A percentile compares a stretch with the other conserved stretches of the same genome.
Evolutionary conservation across 2,797 vertebrate genomes (phyloP).

Genomic region (Manis crassicaudata): DNA sequence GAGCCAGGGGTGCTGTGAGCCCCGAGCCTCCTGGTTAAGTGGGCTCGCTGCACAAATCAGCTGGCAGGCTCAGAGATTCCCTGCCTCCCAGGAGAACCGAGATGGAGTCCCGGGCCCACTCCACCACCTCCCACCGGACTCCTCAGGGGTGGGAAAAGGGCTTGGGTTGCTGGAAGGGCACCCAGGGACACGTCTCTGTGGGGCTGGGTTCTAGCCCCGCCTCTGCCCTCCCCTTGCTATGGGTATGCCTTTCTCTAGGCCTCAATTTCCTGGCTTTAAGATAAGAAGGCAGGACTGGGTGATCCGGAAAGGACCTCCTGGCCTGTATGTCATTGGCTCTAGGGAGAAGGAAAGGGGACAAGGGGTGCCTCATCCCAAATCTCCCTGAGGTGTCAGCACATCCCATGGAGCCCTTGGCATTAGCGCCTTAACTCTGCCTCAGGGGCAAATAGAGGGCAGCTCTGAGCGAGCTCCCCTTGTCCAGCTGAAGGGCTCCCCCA

Average conservation of each 20-base stretch:
- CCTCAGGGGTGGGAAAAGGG: not conserved
- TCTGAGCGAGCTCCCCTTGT: not conserved
- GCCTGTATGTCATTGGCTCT: not conserved
- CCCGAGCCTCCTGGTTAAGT: not conserved
- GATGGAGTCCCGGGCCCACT: not conserved
- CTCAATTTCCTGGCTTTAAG: not conserved
- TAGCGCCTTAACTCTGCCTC: not conserved
- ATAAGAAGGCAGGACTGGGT: not conserved
- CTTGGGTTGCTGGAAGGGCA: not conserved
- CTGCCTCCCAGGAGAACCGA: not conserved
- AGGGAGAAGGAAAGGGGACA: not conserved
- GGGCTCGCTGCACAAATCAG: not conserved
- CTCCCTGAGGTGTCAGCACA: accelerated
- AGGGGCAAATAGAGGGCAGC: not conserved
- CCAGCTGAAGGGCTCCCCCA: not conserved
- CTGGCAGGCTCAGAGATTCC: accelerated
- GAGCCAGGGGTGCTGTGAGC: not conserved
- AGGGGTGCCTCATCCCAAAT: too few relatives aligned
- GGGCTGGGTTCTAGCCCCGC: not conserved
- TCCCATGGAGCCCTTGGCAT: not conserved
- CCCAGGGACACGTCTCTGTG: accelerated
- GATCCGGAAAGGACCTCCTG: not conserved
- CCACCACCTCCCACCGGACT: accelerated
- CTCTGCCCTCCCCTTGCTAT: not conserved
- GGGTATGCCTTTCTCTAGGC: not conserved